These are phyloP conservation scores for Platerodrilus igneus DNA, from an alignment of 2,888 invertebrate genomes.

Conservation along the genomic window DNA sequence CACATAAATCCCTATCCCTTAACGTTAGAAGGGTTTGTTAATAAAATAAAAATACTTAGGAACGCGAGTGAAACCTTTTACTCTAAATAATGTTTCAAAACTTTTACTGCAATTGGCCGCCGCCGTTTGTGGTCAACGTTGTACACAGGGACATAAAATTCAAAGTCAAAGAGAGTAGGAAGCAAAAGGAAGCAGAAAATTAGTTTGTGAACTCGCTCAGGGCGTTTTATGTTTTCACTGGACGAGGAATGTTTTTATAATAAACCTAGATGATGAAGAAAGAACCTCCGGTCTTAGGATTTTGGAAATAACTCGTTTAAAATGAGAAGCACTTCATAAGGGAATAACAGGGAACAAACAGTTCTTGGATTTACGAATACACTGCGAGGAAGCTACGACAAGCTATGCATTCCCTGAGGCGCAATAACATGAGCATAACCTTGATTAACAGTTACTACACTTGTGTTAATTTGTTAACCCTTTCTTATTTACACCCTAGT, in stretches of 20 bases:
- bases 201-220: no score
- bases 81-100: slow-evolving; percentile 39
- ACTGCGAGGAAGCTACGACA: slow-evolving; percentile 24
- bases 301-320: no score
- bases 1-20: slow-evolving; percentile 20
- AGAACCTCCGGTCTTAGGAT: no score
- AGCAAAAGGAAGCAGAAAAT: slow-evolving; percentile 23
- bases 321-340: no score
- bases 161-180: slow-evolving; percentile 29
- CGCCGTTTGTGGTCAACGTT: slow-evolving; percentile 38
- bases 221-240: no score
- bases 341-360: no score
- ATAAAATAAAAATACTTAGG: slow-evolving; percentile 25
- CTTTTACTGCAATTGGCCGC: slow-evolving; percentile 43
- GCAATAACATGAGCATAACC: slow-evolving; percentile 44
- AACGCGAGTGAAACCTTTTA: slow-evolving; percentile 33
- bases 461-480: slow-evolving; percentile 26
- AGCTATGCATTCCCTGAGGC: slow-evolving; percentile 38
- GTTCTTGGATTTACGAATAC: no score
- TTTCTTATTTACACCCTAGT: slow-evolving; percentile 21
- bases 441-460: slow-evolving; percentile 46
- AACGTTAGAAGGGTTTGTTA: slow-evolving; percentile 21
- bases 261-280: no score
- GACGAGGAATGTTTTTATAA: no score
- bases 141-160: slow-evolving; percentile 33